These are phyloP conservation scores for Sinohyriopsis cumingii DNA, from an alignment of 2,888 invertebrate genomes.

Conservation along the genomic window DNA sequence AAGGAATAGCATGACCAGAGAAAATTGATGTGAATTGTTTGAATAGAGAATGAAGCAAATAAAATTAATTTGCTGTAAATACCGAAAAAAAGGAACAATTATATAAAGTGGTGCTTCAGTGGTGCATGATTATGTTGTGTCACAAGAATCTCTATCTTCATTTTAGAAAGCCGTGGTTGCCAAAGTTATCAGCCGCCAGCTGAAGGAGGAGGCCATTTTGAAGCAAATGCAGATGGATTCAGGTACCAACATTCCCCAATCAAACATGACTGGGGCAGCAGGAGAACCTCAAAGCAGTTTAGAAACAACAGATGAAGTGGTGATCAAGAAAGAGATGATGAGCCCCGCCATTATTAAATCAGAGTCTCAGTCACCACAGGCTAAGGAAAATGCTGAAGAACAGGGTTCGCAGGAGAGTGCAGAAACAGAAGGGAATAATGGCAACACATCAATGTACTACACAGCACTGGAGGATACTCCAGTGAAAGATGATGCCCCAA, in stretches of 20 bases:
- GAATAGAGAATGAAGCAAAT: no score
- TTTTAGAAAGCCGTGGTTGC: no score
- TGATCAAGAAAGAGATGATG: no score
- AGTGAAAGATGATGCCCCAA: not conserved
- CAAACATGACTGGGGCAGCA: not conserved
- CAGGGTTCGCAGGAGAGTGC: slow-evolving; percentile 1
- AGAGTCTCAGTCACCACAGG: not conserved
- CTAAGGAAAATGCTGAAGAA: not conserved
- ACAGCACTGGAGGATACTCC: not conserved
- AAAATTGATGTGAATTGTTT: no score
- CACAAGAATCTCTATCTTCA: no score
- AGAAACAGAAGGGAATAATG: not conserved
- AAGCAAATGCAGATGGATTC: not conserved
- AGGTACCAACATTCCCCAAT: not conserved
- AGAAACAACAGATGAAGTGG: no score
- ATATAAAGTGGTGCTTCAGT: no score
- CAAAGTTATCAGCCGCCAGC: not conserved
- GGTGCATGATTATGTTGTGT: no score
- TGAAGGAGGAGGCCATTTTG: not conserved
- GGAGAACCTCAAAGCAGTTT: not conserved
- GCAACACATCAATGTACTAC: not conserved
- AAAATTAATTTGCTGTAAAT: no score
- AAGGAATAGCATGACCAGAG: no score
- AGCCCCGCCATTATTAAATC: no score
- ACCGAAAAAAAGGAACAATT: no score